A percentile compares a stretch with the other conserved stretches of the same genome.
phyloP scores from a whole-genome alignment of 2,888 invertebrate genomes.

The Laothoe populi region DNA sequence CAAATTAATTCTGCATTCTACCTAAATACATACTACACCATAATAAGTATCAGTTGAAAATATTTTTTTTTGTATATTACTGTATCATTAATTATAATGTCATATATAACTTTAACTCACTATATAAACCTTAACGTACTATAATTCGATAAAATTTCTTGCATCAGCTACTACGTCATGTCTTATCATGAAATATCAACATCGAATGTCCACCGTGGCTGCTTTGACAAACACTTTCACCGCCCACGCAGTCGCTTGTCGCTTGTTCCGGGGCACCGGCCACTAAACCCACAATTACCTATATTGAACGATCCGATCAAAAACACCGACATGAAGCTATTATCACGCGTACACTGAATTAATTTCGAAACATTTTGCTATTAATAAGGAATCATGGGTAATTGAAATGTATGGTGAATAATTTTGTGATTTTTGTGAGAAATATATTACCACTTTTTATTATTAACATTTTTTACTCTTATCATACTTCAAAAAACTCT shows the following conservation, averaged over 20 bases:
- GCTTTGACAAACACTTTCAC: constrained; percentile 45
- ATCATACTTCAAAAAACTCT: no score
- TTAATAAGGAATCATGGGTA: constrained; percentile 2
- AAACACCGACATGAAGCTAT: constrained; percentile 64
- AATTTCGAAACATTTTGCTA: constrained; percentile 61
- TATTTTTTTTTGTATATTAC: no score
- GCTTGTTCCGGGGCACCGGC: constrained; percentile 57
- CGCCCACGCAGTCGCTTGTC: constrained; percentile 48
- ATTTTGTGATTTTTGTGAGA: no score
- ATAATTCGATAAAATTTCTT: constrained; percentile 22
- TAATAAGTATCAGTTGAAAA: no score
- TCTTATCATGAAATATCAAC: constrained; percentile 22
- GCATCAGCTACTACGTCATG: constrained; percentile 26
- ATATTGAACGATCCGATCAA: constrained; percentile 80
- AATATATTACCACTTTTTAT: no score
- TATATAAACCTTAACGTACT: not conserved
- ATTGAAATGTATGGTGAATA: no score
- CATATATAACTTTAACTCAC: not conserved
- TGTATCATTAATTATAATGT: not conserved
- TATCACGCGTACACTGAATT: constrained; percentile 71
- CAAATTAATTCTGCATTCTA: no score
- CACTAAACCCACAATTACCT: constrained; percentile 82
- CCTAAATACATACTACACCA: no score
- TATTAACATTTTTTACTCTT: no score
- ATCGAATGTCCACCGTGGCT: constrained; percentile 31